A percentile compares a stretch with the other conserved stretches of the same genome.
phyloP scores from a whole-genome alignment of 2,113 vertebrate species.

The Bubo bubo region DNA sequence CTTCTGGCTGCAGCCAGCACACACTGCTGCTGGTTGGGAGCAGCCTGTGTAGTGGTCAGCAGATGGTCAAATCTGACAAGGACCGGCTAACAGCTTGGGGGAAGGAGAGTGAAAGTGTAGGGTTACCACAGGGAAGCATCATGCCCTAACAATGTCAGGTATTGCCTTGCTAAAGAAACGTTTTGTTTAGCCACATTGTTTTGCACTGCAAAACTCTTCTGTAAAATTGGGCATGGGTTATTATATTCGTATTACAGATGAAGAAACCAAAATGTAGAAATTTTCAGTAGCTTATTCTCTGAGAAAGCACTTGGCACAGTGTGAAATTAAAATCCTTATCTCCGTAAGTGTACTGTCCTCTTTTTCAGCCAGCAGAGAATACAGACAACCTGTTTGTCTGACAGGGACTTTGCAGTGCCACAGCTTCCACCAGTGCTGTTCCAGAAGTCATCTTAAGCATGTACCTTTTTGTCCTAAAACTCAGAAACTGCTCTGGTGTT shows the following conservation, averaged over 20 bases:
- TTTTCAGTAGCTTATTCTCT: background rate
- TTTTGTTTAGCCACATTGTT: background rate
- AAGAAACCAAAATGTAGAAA: background rate
- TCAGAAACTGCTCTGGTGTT: background rate
- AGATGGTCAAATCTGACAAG: background rate
- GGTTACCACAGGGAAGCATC: accelerated
- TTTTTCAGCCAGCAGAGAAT: background rate
- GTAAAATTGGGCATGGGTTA: background rate
- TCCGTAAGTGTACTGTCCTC: background rate
- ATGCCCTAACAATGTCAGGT: background rate
- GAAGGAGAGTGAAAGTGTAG: background rate
- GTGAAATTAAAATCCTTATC: background rate
- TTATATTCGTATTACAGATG: background rate
- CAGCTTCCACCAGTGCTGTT: background rate
- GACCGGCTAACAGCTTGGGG: background rate
- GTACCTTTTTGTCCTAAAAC: background rate
- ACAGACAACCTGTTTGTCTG: background rate
- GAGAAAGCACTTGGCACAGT: background rate
- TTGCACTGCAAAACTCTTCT: background rate
- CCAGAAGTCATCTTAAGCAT: background rate
- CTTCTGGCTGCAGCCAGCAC: background rate
- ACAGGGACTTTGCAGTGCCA: background rate
- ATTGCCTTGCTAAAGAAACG: background rate
- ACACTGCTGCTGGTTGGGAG: background rate
- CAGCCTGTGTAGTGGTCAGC: background rate